Conservation (phyloP, 2,113 vertebrate genomes). For the Misgurnus mizolepis region DNA sequence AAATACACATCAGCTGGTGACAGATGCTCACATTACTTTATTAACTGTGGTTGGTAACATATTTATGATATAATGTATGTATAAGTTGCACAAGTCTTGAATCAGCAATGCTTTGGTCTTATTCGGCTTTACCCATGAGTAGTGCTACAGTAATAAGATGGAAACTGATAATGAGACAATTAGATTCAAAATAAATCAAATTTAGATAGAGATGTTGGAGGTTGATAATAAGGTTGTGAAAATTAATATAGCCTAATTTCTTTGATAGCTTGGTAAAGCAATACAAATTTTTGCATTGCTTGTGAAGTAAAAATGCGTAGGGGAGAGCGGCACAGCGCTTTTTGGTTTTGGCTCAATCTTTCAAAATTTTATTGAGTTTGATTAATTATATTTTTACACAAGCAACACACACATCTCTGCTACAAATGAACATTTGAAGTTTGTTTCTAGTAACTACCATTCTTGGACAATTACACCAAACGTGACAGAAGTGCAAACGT, state of each 20-base stretch:
- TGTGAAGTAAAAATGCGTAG: neutral
- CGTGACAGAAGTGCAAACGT: too few relatives aligned
- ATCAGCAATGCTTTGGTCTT: neutral
- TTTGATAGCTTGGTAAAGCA: neutral
- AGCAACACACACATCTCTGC: too few relatives aligned
- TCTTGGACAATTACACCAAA: too few relatives aligned
- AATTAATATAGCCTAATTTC: neutral
- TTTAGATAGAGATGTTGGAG: constrained; percentile 7
- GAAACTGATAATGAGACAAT: constrained; percentile 15
- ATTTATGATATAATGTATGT: neutral
- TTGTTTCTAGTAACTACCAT: too few relatives aligned
- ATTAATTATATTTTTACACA: too few relatives aligned
- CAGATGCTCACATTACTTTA: constrained; percentile 31
- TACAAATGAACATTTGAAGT: too few relatives aligned
- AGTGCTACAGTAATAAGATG: neutral
- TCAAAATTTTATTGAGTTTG: too few relatives aligned
- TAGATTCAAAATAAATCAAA: constrained; percentile 21
- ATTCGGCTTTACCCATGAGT: constrained; percentile 1
- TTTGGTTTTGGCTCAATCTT: too few relatives aligned
- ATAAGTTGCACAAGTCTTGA: neutral
- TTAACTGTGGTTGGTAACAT: neutral
- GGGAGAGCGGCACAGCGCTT: too few relatives aligned
- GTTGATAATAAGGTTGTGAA: neutral
- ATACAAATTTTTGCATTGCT: neutral
- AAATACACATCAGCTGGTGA: constrained; percentile 28